Evolutionary conservation across 2,113 vertebrate species (phyloP), one percentile per base, ranked within the genome.

Genomic region (Ictalurus furcatus): DNA sequence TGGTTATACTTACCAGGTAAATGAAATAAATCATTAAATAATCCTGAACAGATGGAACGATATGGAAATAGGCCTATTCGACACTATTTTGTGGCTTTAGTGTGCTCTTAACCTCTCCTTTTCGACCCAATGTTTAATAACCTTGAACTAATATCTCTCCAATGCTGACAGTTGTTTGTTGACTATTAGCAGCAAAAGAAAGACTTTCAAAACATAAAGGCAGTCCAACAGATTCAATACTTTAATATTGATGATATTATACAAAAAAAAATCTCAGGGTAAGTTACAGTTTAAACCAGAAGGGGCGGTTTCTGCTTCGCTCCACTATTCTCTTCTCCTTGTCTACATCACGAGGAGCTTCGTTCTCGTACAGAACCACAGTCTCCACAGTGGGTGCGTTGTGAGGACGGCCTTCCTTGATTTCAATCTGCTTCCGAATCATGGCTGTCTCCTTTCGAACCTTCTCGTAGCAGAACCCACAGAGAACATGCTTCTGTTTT

Each of bases 401-500:
- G 69, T 97, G 95, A 0, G 97, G 97, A 23, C 96, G 95, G 1
- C 96, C 97, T 93, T 99, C 98, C 92, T 95, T 95, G 14, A 91
- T 94, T 30, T 81, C 0, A 0, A 99, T 99, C 94, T 97, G 95
- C 2, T 88, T 74, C 80, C 97, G 95, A 89, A 99, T 97, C 88
- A 92, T 85, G 8, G 9, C 37, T 0, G 97, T 98, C 94, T 99
- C 99, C 87, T 81, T 94, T 89, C 94, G 87, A 56, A 99, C 96
- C 76, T 97, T 98, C 17, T 95, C 92, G 0, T 99, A 99, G 93
- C 99, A 99, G 88, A 96, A 97, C 88, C 96, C 96, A 93, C 99
- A 99, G 86, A 99, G 93, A 71, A 96, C 40, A 0, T 99, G 97
- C 71, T 98, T 99, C 96, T 96, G 96, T 92, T 98, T 99, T 92